phyloP scores from a whole-genome alignment of 1,140 invertebrate genomes.

The Ceratoteleas bidentatus region DNA sequence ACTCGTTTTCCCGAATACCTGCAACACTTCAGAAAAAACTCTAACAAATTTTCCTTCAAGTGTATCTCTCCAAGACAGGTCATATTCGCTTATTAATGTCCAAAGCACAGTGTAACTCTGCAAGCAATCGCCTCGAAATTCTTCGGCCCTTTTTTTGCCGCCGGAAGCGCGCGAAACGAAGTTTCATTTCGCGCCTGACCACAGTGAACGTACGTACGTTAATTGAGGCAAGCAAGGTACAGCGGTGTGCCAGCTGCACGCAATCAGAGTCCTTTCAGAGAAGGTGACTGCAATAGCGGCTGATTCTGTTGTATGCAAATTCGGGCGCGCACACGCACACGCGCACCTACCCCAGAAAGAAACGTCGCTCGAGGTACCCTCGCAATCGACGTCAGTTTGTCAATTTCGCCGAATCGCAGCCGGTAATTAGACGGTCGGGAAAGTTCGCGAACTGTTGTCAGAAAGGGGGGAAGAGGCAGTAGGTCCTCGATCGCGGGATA shows the following conservation, averaged over 20 bases:
- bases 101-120: background rate
- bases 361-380: too few relatives aligned
- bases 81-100: constrained; percentile 27
- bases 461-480: constrained; percentile 11
- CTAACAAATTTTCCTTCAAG: too few relatives aligned
- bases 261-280: constrained; percentile 74
- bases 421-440: constrained; percentile 50
- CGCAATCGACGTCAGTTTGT: constrained; percentile 37
- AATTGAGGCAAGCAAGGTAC: constrained; percentile 58
- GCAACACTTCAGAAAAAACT: too few relatives aligned
- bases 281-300: constrained; percentile 63
- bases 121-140: constrained; percentile 5
- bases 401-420: constrained; percentile 31
- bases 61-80: too few relatives aligned
- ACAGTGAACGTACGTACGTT: constrained; percentile 56
- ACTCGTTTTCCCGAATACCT: too few relatives aligned
- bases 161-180: constrained; percentile 39
- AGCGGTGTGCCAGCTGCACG: constrained; percentile 51
- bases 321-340: constrained; percentile 22
- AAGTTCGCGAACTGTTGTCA: constrained; percentile 42
- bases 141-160: constrained; percentile 7
- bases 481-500: constrained; percentile 28
- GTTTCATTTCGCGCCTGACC: constrained; percentile 56
- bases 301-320: constrained; percentile 74
- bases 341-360: constrained; percentile 1